Percentiles rank a stretch among this genome's conserved stretches.
These are phyloP conservation scores for Agrotis ipsilon DNA, from an alignment of 2,888 invertebrate genomes.

Conservation along the genomic window DNA sequence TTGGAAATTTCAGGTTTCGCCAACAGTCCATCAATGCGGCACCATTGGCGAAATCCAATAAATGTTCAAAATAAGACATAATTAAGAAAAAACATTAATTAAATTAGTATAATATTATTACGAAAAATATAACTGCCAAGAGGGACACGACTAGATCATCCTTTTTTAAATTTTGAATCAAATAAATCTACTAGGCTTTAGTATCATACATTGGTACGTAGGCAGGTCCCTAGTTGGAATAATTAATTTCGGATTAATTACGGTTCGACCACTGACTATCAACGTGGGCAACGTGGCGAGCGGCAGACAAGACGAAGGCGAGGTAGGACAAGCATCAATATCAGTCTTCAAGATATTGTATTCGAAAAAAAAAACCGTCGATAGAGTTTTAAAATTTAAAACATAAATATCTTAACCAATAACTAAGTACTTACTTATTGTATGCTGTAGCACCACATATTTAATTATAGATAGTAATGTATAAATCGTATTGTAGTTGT, in stretches of 20 bases:
- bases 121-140: slow-evolving; percentile 72
- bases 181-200: slow-evolving; percentile 78
- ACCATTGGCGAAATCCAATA: slow-evolving; percentile 73
- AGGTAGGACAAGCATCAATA: too few species aligned
- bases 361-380: too few species aligned
- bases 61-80: slow-evolving; percentile 85
- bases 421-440: too few species aligned
- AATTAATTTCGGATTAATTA: not conserved
- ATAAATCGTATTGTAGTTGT: too few species aligned
- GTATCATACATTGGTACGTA: not conserved
- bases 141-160: slow-evolving; percentile 78
- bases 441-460: too few species aligned
- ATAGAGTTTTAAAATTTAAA: too few species aligned
- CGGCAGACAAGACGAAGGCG: too few species aligned
- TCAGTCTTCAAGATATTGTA: too few species aligned
- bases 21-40: slow-evolving; percentile 63
- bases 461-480: too few species aligned
- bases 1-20: slow-evolving; percentile 71
- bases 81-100: slow-evolving; percentile 81
- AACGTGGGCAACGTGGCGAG: too few species aligned
- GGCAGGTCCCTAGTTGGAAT: not conserved
- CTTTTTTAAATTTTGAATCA: slow-evolving; percentile 74
- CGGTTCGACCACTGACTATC: not conserved
- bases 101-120: slow-evolving; percentile 69
- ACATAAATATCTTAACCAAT: too few species aligned